Evolutionary conservation across 2,797 vertebrate genomes (phyloP), one percentile per base, ranked within the genome.

Genomic region (Smutsia temminckii): DNA sequence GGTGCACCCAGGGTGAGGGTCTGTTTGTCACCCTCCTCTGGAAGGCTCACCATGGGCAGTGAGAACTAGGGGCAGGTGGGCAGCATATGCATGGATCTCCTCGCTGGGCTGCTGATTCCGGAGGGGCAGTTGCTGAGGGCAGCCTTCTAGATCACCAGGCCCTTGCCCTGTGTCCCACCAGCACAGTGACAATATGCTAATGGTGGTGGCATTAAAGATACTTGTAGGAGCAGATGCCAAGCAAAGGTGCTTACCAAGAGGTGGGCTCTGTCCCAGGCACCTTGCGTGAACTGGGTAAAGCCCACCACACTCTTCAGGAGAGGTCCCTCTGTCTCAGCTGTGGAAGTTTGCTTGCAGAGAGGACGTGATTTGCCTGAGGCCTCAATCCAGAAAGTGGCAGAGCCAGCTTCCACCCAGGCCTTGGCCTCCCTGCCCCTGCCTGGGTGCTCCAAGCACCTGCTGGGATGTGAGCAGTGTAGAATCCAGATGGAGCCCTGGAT

Each of bases 151-250:
- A 66, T 6, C 55, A 11, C 9, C 23, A 29, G 74, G 18, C 34
- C 10, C 25, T 55, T 3, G 23, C 5, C n/a, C 21, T 11, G 4
- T 0, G 3, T 17, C 42, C 23, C 37, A 12, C 17, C 25, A 16
- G 64, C 34, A 6, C 34, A 13, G 29, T 7, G 10, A 3, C 4
- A 2, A 0, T n/a, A 12, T 13, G 27, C 53, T 8, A 5, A 20
- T 8, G 0, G 17, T 51, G 20, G 9, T 9, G 37, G 14, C 13
- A 0, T 8, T 64, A 18, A 7, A 1, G 16, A 20, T n/a, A 13
- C 0, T 6, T 25, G 2, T 2, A 32, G 90, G 53, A 59, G 69
- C 4, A 18, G 25, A 53, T 25, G 17, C 79, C 37, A 3, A 32
- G 85, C 46, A 9, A 18, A 2, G 34, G 63, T n/a, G 18, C 12